Base-by-base conservation (phyloP, 2,888 invertebrate species). In the Mayetiola destructor region DNA sequence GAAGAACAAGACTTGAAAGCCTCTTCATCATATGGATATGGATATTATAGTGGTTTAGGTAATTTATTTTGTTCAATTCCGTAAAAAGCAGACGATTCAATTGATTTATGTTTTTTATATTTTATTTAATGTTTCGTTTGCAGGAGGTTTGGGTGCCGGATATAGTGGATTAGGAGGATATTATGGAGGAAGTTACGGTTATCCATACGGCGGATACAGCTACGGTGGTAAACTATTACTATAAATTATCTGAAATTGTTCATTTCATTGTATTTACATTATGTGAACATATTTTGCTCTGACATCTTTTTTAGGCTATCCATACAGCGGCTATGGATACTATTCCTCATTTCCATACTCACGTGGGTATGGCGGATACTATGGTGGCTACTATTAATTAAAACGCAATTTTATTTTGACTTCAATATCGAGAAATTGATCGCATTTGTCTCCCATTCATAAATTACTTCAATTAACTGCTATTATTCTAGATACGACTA, bases 1-100 rank as follows among this genome's bases (percentile, higher is more conserved):
- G 48, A 48, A 2, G 48, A 48, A 5, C 48, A 48, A 48, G 48
- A 48, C n/a, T 48, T 48, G 27, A 48, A 48, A 48, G 48, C n/a
- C 14, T 48, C 48, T 4, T 48, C 48, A 10, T 27, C 27, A 6
- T 48, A 48, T n/a, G 48, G 48, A 48, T 48, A 48, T 27, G 48
- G 48, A 23, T 42, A 23, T 12, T 10, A 32, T 32, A 9, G 32
- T 12, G 6, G 32, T 12, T 32, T n/a, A n/a, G n/a, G n/a, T n/a
- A n/a, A n/a, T n/a, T n/a, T n/a, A n/a, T n/a, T n/a, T n/a, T n/a
- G n/a, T n/a, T n/a, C n/a, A n/a, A n/a, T 12, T 32, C 32, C 32
- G 12, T 32, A 32, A 9, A 8, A 32, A 32, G 12, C 32, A 32
- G 12, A 32, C 12, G 32, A 8, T 32, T 12, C 6, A 42, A 23